phyloP scores from a whole-genome alignment of 2,888 invertebrate genomes.

The Ophraella communa region DNA sequence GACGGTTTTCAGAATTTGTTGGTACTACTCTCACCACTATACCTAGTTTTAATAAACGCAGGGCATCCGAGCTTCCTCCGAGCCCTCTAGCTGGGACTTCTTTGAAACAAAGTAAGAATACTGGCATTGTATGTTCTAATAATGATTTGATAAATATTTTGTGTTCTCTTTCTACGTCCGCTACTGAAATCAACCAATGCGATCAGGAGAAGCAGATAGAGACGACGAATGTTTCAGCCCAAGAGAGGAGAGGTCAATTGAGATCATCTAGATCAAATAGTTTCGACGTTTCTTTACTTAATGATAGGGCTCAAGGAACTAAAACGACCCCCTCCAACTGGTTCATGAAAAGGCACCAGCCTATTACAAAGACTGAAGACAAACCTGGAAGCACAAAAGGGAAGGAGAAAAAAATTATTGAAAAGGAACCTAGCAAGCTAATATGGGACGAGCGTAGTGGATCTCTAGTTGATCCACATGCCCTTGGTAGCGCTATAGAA shows the following conservation, averaged over 20 bases:
- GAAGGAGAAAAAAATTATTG: slow-evolving; percentile 42
- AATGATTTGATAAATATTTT: slow-evolving; percentile 82
- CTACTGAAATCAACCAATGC: slow-evolving; percentile 78
- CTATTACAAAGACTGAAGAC: slow-evolving; percentile 54
- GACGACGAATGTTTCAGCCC: slow-evolving; percentile 37
- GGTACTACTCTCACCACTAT: slow-evolving; percentile 68
- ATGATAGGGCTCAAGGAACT: slow-evolving; percentile 56
- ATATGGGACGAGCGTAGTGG: slow-evolving; percentile 79
- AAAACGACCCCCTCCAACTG: slow-evolving; percentile 68
- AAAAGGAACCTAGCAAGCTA: slow-evolving; percentile 62
- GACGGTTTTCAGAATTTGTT: slow-evolving; percentile 78
- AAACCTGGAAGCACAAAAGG: slow-evolving; percentile 13
- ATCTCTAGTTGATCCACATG: slow-evolving; percentile 80
- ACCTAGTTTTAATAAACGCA: slow-evolving; percentile 64
- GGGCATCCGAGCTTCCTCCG: slow-evolving; percentile 76
- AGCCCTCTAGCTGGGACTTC: slow-evolving; percentile 47
- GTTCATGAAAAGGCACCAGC: slow-evolving; percentile 81
- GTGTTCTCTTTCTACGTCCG: slow-evolving; percentile 79
- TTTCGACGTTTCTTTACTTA: slow-evolving; percentile 80
- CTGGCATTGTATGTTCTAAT: slow-evolving; percentile 81
- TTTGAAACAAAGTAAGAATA: slow-evolving; percentile 53
- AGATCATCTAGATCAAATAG: slow-evolving; percentile 81
- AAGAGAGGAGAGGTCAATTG: slow-evolving; percentile 66
- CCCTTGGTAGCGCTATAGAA: slow-evolving; percentile 84
- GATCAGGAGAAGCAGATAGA: slow-evolving; percentile 57